phyloP scores from a whole-genome alignment of 2,888 invertebrate species.

The Cheilosia scutellata region DNA sequence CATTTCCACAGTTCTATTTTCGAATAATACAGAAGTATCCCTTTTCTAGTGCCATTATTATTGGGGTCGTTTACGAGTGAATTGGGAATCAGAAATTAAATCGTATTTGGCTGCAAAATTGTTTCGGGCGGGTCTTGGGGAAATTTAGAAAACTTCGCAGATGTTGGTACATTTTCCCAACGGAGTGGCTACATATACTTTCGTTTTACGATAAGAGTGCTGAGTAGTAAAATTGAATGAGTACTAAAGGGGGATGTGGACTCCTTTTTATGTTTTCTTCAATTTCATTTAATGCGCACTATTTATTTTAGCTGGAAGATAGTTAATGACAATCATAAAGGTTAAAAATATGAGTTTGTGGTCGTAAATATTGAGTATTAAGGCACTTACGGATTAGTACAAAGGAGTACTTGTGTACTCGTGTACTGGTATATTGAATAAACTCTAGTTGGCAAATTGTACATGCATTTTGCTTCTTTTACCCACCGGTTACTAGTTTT shows the following conservation, averaged over 20 bases:
- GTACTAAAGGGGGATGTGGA: background rate
- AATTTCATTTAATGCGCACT: background rate
- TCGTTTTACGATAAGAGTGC: constrained; percentile 32
- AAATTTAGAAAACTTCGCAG: constrained; percentile 10
- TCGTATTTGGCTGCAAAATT: constrained; percentile 43
- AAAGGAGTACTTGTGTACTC: too few relatives aligned
- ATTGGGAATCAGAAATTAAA: constrained; percentile 58
- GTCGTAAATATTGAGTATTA: background rate
- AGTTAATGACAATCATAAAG: background rate
- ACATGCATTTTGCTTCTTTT: too few relatives aligned
- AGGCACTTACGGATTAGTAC: too few relatives aligned
- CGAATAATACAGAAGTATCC: constrained; percentile 26
- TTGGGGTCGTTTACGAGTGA: constrained; percentile 39
- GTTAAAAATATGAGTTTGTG: background rate
- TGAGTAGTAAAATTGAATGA: constrained; percentile 29
- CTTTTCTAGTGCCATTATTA: constrained; percentile 33
- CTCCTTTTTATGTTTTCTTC: constrained; percentile 2
- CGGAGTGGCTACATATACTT: constrained; percentile 10
- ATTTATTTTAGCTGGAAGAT: background rate
- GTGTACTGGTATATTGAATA: too few relatives aligned
- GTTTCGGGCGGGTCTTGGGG: background rate
- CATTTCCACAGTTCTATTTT: constrained; percentile 4
- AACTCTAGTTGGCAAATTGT: too few relatives aligned
- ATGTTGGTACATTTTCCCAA: constrained; percentile 10
- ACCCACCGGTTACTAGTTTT: too few relatives aligned